phyloP scores from a whole-genome alignment of 1,140 invertebrate species.

The Caenorhabditis briggsae region DNA sequence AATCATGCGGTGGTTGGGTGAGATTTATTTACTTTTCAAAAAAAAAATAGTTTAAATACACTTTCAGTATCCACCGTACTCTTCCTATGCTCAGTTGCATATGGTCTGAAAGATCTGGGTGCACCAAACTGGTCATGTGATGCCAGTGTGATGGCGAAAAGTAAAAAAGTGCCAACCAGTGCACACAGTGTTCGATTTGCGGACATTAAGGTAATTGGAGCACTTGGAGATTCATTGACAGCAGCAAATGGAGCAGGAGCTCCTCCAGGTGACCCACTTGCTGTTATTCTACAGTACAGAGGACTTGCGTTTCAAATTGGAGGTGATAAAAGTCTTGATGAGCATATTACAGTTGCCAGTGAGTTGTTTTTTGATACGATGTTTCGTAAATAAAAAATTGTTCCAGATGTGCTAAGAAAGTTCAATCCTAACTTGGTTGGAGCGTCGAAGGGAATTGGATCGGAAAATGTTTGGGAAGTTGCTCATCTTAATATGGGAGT shows the following conservation, averaged over 20 bases:
- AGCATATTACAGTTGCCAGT: constrained; percentile 85
- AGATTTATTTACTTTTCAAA: neutral
- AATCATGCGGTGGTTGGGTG: constrained; percentile 28
- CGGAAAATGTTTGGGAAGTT: constrained; percentile 66
- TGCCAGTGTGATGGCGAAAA: constrained; percentile 55
- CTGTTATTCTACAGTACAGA: constrained; percentile 84
- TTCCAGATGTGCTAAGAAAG: constrained; percentile 77
- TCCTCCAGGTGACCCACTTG: constrained; percentile 82
- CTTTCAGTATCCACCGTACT: neutral
- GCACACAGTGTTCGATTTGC: constrained; percentile 83
- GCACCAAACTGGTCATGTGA: constrained; percentile 62
- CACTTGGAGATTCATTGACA: constrained; percentile 86
- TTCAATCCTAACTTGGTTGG: constrained; percentile 78
- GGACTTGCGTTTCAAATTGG: constrained; percentile 86
- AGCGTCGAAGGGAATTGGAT: constrained; percentile 75
- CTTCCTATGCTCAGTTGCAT: neutral
- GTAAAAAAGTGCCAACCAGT: constrained; percentile 77
- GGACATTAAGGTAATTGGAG: constrained; percentile 86
- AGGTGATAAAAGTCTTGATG: constrained; percentile 84
- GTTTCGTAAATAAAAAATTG: constrained; percentile 67
- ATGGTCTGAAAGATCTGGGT: constrained; percentile 61
- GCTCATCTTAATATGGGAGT: constrained; percentile 77
- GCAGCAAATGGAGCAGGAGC: constrained; percentile 85
- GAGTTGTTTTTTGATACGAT: constrained; percentile 78
- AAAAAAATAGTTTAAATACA: neutral